A percentile compares a stretch with the other conserved stretches of the same genome.
phyloP scores from a whole-genome alignment of 2,113 vertebrate genomes.

The Microtus pennsylvanicus region DNA sequence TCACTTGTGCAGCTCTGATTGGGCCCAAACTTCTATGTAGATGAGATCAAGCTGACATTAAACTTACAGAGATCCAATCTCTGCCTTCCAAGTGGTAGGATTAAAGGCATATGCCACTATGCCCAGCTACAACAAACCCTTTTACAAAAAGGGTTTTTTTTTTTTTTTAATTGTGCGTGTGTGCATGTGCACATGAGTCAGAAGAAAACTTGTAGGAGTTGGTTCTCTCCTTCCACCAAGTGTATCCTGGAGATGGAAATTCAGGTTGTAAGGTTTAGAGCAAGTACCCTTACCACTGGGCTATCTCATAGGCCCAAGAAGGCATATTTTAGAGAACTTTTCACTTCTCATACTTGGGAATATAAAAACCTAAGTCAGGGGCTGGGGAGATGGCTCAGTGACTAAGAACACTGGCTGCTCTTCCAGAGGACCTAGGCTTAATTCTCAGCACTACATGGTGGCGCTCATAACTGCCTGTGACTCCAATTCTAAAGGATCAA shows the following conservation, averaged over 20 bases:
- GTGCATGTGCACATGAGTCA: background rate
- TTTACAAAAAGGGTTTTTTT: background rate
- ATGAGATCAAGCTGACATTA: background rate
- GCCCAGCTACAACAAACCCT: background rate
- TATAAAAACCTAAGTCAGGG: background rate
- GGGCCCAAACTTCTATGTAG: background rate
- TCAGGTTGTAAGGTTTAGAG: background rate
- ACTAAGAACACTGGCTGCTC: background rate
- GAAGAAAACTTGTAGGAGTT: background rate
- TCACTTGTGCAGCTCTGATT: background rate
- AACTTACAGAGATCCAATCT: background rate
- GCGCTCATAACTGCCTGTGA: background rate
- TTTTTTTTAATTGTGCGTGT: background rate
- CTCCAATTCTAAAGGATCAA: background rate
- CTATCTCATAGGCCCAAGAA: background rate
- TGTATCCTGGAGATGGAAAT: background rate
- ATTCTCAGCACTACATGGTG: background rate
- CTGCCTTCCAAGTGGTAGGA: background rate
- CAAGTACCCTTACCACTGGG: background rate
- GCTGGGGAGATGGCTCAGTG: background rate
- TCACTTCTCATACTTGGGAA: conserved; percentile 29
- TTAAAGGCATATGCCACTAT: background rate
- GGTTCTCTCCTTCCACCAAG: background rate
- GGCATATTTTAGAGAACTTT: background rate
- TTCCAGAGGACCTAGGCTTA: background rate